phyloP scores from a whole-genome alignment of 2,113 vertebrate species.

The Boleophthalmus pectinirostris region DNA sequence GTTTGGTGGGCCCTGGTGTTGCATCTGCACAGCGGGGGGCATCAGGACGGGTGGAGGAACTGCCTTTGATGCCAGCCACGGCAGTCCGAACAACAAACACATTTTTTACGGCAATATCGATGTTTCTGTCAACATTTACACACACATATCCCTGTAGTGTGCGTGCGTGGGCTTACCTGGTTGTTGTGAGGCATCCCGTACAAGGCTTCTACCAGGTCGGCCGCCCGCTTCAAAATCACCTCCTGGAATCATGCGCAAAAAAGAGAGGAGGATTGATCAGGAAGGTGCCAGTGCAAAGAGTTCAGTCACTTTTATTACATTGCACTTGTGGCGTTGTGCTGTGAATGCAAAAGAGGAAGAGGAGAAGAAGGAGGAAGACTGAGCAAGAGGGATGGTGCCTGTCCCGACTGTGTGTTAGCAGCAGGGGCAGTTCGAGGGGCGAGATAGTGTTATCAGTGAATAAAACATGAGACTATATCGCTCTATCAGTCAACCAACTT shows the following conservation, averaged over 20 bases:
- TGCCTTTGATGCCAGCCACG: constrained; percentile 40
- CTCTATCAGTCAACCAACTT: constrained; percentile 71
- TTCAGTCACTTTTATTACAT: constrained; percentile 76
- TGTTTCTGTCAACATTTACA: constrained; percentile 17
- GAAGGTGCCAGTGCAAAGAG: constrained; percentile 56
- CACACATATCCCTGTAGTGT: background rate
- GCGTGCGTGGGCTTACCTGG: constrained; percentile 58
- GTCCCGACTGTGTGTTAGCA: constrained; percentile 69
- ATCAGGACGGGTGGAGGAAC: constrained; percentile 19
- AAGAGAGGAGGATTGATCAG: constrained; percentile 58
- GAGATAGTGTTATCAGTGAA: constrained; percentile 70
- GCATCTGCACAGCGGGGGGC: constrained; percentile 32
- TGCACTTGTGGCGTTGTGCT: constrained; percentile 67
- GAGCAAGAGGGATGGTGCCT: constrained; percentile 72
- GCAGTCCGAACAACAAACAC: constrained; percentile 39
- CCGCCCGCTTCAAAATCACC: constrained; percentile 76
- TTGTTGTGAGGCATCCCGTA: constrained; percentile 78
- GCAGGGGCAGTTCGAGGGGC: constrained; percentile 67
- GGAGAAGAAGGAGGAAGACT: constrained; percentile 41
- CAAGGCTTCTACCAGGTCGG: constrained; percentile 75
- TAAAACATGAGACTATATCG: constrained; percentile 75
- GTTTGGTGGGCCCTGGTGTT: constrained; percentile 19
- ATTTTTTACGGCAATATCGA: constrained; percentile 31
- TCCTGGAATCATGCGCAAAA: constrained; percentile 63
- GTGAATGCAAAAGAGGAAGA: constrained; percentile 71